Conservation (phyloP, 1,140 invertebrate genomes). For the Hypsibius dujardini region DNA sequence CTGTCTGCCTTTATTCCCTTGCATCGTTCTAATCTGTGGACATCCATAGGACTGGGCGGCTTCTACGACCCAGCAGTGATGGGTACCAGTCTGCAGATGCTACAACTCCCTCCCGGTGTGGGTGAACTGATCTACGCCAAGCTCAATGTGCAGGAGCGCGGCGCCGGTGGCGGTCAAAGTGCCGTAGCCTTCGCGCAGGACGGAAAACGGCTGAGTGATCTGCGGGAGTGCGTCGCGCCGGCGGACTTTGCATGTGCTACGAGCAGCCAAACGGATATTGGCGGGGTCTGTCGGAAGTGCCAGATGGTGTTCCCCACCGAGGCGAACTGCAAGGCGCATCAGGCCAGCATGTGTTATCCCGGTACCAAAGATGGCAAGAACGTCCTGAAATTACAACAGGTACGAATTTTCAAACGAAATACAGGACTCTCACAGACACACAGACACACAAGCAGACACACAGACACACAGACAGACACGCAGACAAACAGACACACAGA, state of each 20-base stretch:
- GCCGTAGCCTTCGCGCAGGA: conserved; percentile 37
- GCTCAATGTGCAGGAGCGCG: conserved; percentile 20
- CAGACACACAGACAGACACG: too few species aligned
- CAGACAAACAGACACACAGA: too few species aligned
- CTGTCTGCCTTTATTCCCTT: too few species aligned
- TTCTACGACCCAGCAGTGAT: conserved; percentile 34
- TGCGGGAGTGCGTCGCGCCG: conserved; percentile 28
- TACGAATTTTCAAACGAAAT: too few species aligned
- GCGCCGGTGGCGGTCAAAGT: conserved; percentile 23
- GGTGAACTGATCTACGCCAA: conserved; percentile 29
- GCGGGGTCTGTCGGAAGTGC: conserved; percentile 66
- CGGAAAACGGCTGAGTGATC: conserved; percentile 33
- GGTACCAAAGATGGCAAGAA: conserved; percentile 27
- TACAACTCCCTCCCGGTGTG: conserved; percentile 37
- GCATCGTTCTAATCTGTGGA: too few species aligned
- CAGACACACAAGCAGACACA: too few species aligned
- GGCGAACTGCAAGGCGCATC: conserved; percentile 50
- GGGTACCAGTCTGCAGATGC: conserved; percentile 36
- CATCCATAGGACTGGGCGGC: conserved; percentile 19
- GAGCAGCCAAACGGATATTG: conserved; percentile 54
- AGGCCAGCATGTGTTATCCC: conserved; percentile 43
- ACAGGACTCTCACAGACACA: too few species aligned
- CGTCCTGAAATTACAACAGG: conserved; percentile 33
- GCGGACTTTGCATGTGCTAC: conserved; percentile 30
- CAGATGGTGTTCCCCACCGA: conserved; percentile 58